These are phyloP conservation scores for Erinaceus europaeus DNA, from an alignment of 2,113 vertebrate species.

Conservation along the genomic window DNA sequence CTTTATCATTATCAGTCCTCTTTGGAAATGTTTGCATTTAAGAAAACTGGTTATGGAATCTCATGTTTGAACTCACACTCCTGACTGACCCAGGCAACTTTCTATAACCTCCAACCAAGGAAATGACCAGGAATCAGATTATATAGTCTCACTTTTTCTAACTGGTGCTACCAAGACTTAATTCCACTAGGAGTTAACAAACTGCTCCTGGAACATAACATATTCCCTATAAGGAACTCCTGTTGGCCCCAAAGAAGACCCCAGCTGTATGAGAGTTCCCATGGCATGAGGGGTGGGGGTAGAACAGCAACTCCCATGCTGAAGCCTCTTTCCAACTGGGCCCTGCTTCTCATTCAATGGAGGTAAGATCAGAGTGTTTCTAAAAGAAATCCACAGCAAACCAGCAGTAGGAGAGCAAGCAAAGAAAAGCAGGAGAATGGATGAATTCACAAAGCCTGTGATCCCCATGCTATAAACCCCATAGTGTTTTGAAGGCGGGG, in stretches of 20 bases:
- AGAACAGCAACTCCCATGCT: not conserved
- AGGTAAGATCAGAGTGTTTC: not conserved
- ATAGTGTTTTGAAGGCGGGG: too few species aligned
- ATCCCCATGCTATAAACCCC: too few species aligned
- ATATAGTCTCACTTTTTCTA: not conserved
- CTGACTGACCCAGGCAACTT: not conserved
- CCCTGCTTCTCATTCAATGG: not conserved
- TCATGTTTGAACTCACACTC: not conserved
- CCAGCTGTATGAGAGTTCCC: not conserved
- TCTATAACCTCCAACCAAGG: not conserved
- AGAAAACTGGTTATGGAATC: not conserved
- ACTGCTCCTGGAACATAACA: not conserved
- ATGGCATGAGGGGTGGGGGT: rapidly evolving
- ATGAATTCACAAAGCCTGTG: not conserved
- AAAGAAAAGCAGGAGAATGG: not conserved
- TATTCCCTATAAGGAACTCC: not conserved
- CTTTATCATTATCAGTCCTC: not conserved
- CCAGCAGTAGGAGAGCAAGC: not conserved
- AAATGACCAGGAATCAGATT: not conserved
- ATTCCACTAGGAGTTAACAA: not conserved
- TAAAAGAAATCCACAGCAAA: not conserved
- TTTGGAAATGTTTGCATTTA: not conserved
- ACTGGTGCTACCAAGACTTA: not conserved
- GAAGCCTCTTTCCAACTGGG: not conserved
- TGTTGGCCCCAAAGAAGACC: not conserved